A percentile compares a stretch with the other conserved stretches of the same genome.
Conservation (phyloP, 2,888 invertebrate species). For the Philereme transversata region DNA sequence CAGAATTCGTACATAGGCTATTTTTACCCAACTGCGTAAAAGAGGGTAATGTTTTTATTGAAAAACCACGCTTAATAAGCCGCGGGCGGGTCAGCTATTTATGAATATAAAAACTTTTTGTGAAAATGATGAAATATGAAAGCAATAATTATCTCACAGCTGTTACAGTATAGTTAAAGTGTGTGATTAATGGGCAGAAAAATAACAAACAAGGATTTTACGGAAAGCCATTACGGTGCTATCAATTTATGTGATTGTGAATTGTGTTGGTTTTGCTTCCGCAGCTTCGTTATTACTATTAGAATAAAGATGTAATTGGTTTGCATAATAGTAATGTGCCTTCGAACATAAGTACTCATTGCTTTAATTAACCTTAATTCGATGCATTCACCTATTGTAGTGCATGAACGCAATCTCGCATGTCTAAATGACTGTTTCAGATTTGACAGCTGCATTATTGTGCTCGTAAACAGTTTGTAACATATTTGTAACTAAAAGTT, state of each 20-base stretch:
- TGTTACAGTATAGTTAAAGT: neutral
- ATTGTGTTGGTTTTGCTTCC: slow-evolving; percentile 28
- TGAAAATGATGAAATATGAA: slow-evolving; percentile 29
- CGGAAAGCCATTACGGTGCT: slow-evolving; percentile 38
- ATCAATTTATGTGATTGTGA: slow-evolving; percentile 50
- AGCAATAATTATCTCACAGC: slow-evolving; percentile 8
- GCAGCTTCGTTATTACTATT: slow-evolving; percentile 42
- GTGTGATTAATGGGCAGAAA: slow-evolving; percentile 26
- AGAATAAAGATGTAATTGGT: slow-evolving; percentile 48
- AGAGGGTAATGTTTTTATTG: too few species aligned
- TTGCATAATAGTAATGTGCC: slow-evolving; percentile 39
- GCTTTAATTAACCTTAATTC: slow-evolving; percentile 76
- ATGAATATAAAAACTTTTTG: slow-evolving; percentile 8
- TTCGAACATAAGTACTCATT: slow-evolving; percentile 62
- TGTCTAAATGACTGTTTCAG: slow-evolving; percentile 38
- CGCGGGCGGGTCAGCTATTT: neutral
- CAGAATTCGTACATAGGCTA: too few species aligned
- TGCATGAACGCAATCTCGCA: slow-evolving; percentile 54
- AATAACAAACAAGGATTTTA: slow-evolving; percentile 34
- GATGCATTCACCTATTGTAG: slow-evolving; percentile 61
- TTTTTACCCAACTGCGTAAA: too few species aligned
- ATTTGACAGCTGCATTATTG: slow-evolving; percentile 38
- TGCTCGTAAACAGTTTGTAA: slow-evolving; percentile 13
- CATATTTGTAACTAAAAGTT: too few species aligned
- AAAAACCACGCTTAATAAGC: too few species aligned